Percentiles rank a stretch among this genome's conserved stretches.
These are phyloP conservation scores for Napeogenes inachia DNA, from an alignment of 2,888 invertebrate species.

Conservation along the genomic window DNA sequence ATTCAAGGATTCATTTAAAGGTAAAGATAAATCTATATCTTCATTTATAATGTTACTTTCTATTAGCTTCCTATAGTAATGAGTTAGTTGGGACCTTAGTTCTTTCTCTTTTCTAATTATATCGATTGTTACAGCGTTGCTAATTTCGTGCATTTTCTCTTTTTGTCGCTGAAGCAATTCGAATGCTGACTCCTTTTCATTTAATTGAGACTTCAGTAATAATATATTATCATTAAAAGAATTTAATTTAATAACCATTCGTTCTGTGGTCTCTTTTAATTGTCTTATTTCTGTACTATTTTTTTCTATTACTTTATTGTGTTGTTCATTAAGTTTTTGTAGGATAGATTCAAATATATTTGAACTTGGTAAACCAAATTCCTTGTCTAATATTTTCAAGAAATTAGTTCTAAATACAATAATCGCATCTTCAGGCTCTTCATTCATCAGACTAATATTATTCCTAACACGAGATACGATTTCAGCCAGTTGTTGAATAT, in stretches of 20 bases:
- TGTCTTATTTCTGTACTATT: slow-evolving; percentile 40
- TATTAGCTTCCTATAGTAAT: slow-evolving; percentile 44
- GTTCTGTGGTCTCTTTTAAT: slow-evolving; percentile 42
- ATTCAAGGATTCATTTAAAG: slow-evolving; percentile 41
- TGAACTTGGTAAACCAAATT: slow-evolving; percentile 45
- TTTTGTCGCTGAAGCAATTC: slow-evolving; percentile 52
- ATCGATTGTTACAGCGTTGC: slow-evolving; percentile 57
- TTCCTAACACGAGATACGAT: slow-evolving; percentile 42
- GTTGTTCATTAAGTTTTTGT: slow-evolving; percentile 40
- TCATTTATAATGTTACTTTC: slow-evolving; percentile 42
- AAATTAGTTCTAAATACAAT: slow-evolving; percentile 48
- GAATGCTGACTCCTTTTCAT: slow-evolving; percentile 53
- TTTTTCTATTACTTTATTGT: slow-evolving; percentile 40
- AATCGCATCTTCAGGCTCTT: slow-evolving; percentile 34
- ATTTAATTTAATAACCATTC: slow-evolving; percentile 42
- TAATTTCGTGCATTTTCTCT: slow-evolving; percentile 57
- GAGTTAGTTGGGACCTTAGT: slow-evolving; percentile 41
- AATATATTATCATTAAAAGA: slow-evolving; percentile 45
- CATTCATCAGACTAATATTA: slow-evolving; percentile 39
- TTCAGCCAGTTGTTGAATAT: slow-evolving; percentile 38
- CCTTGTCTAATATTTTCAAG: slow-evolving; percentile 47
- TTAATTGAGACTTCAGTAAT: slow-evolving; percentile 46
- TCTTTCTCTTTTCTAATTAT: slow-evolving; percentile 55
- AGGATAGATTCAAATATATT: slow-evolving; percentile 47
- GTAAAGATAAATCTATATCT: slow-evolving; percentile 40